Conservation (phyloP, 2,888 invertebrate species). For the Acleris sparsana region DNA sequence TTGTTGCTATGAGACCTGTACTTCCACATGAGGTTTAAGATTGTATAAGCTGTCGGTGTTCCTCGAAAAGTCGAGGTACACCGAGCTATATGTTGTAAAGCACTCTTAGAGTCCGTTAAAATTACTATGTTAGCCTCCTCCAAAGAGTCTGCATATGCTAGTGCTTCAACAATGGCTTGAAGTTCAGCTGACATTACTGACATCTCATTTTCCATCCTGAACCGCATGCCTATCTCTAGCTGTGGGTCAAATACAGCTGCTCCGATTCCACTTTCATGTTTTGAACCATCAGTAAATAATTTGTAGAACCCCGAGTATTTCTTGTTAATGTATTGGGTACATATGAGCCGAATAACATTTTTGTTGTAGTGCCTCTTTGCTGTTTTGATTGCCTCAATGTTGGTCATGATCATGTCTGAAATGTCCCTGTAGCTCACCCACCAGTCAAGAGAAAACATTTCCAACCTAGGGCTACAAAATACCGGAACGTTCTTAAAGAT, state of each 20-base stretch:
- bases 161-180: constrained; percentile 20
- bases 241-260: not conserved
- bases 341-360: not conserved
- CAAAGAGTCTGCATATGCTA: constrained; percentile 1
- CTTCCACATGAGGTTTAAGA: constrained; percentile 1
- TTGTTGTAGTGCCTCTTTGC: not conserved
- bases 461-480: not conserved
- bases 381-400: not conserved
- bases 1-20: too few relatives aligned
- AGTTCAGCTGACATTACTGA: constrained; percentile 18
- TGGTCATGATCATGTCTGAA: not conserved
- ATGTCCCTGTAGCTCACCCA: not conserved
- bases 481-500: not conserved
- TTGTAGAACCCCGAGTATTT: not conserved
- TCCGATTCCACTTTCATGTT: not conserved
- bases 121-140: constrained; percentile 4
- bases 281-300: not conserved
- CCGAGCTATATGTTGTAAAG: constrained; percentile 22
- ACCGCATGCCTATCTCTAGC: not conserved
- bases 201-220: not conserved
- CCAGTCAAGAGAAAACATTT: not conserved
- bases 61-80: constrained; percentile 17
- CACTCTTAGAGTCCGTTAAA: constrained; percentile 23
- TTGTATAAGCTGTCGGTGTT: constrained; percentile 16
- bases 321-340: not conserved